Base-by-base conservation (phyloP, 1,140 invertebrate species). In the Brachionus calyciflorus region DNA sequence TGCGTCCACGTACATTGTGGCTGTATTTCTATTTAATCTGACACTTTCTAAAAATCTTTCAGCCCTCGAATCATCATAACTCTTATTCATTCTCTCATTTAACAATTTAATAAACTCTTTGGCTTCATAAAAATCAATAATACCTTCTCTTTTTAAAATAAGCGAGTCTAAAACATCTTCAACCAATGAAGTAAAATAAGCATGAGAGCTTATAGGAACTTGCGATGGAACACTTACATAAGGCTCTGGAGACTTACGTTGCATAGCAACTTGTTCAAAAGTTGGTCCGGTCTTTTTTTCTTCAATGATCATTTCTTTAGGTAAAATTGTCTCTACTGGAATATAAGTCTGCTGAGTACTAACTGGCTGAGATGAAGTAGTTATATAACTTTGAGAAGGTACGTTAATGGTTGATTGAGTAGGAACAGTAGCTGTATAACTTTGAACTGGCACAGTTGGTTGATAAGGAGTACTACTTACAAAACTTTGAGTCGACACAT, bases 91-190 rank as follows among this genome's bases (percentile, higher is more conserved):
- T 65, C 24, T 65, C 28, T 44, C n/a, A 65, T 65, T 65, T 19
- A 65, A 65, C 10, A 14, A 14, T 41, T 65, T 65, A 24, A 65
- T 65, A 26, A 65, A 41, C 19, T 65, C 40, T 65, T 65, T 65
- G 6, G 60, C 60, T 65, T 65, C 60, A 44, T 65, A 41, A 37
- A 44, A 65, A 65, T 65, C 28, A 14, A 65, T 65, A 44, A 21
- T 44, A 4, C 30, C 60, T 26, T 41, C 19, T 24, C 24, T 21
- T 46, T 65, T 65, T 19, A 65, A 44, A 10, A 44, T 19, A 21
- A 44, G 10, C 10, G 60, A 65, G 44, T 65, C 24, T 10, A 65
- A 9, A 24, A 44, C 40, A 14, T 65, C 37, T 21, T 65, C 40
- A 44, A 65, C 40, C 26, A 65, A 37, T 37, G 28, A 60, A 17